phyloP scores from a whole-genome alignment of 2,797 vertebrate genomes.

The Amniataba percoides region DNA sequence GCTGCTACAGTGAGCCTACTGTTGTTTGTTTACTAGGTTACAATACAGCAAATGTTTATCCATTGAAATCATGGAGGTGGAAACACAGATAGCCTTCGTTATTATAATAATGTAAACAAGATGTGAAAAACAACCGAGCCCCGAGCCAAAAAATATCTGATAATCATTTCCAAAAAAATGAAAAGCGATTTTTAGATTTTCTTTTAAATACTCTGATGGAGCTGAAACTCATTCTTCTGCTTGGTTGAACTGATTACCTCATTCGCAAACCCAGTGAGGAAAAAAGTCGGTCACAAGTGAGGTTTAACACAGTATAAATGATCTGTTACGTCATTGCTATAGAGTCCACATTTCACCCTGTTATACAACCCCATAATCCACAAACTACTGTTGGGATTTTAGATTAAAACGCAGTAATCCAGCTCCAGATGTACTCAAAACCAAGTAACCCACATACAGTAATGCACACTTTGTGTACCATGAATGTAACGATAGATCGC shows the following conservation, averaged over 20 bases:
- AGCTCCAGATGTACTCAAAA: constrained; percentile 70
- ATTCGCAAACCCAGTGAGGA: constrained; percentile 26
- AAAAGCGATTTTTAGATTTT: constrained; percentile 1
- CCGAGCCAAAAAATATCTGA: background rate
- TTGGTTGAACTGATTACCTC: constrained; percentile 5
- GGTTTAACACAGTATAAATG: constrained; percentile 26
- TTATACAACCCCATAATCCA: constrained; percentile 79
- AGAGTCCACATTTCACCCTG: constrained; percentile 44
- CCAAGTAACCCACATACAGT: constrained; percentile 73
- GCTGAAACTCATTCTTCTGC: background rate
- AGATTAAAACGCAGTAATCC: constrained; percentile 74
- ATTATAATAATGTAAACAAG: constrained; percentile 4
- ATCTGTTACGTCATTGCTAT: constrained; percentile 62
- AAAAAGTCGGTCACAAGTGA: constrained; percentile 52
- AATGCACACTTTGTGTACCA: constrained; percentile 50
- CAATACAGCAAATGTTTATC: constrained; percentile 19
- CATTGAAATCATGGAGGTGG: constrained; percentile 20
- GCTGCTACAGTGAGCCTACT: background rate
- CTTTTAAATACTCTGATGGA: background rate
- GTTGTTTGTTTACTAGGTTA: constrained; percentile 7
- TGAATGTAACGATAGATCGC: background rate
- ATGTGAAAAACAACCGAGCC: constrained; percentile 1
- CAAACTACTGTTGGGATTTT: constrained; percentile 65
- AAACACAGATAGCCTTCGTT: constrained; percentile 43
- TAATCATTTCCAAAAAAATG: constrained; percentile 10